Conservation (phyloP, 23 tunicate species). For the Corella eumyota region DNA sequence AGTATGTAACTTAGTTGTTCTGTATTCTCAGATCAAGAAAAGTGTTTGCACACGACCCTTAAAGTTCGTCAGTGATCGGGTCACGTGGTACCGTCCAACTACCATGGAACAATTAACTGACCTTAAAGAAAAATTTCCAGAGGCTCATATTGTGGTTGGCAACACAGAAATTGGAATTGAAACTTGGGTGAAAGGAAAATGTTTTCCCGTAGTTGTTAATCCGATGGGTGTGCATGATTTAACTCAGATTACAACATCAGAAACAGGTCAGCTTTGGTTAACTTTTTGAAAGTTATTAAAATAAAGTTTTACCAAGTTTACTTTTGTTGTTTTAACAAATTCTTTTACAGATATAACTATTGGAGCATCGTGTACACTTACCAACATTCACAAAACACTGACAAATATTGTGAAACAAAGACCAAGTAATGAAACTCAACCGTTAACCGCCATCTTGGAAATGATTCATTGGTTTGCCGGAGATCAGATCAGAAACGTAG, state of each 20-base stretch:
- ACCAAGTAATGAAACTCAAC: constrained; percentile 21
- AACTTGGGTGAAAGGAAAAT: constrained; percentile 59
- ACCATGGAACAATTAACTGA: constrained; percentile 39
- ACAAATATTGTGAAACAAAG: neutral
- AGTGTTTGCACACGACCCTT: too few species aligned
- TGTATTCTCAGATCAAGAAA: too few species aligned
- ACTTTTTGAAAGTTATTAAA: too few species aligned
- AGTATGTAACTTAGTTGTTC: neutral
- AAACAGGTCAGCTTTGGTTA: constrained; percentile 26
- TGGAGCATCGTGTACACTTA: constrained; percentile 66
- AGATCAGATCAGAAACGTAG: constrained; percentile 89
- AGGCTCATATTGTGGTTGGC: constrained; percentile 75
- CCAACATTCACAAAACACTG: constrained; percentile 18
- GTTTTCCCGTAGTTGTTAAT: constrained; percentile 23
- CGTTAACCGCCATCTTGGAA: constrained; percentile 40
- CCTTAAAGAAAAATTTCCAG: constrained; percentile 47
- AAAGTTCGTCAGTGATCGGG: constrained; percentile 60
- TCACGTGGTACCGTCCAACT: constrained; percentile 86
- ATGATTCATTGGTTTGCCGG: constrained; percentile 94
- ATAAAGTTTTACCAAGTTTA: too few species aligned
- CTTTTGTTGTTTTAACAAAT: neutral
- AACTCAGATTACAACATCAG: constrained; percentile 13
- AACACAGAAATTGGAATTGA: constrained; percentile 94
- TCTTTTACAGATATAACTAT: constrained; percentile 61
- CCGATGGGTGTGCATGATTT: constrained; percentile 47